Conservation (phyloP, 2,113 vertebrate genomes). For the Protobothrops flavoviridis region DNA sequence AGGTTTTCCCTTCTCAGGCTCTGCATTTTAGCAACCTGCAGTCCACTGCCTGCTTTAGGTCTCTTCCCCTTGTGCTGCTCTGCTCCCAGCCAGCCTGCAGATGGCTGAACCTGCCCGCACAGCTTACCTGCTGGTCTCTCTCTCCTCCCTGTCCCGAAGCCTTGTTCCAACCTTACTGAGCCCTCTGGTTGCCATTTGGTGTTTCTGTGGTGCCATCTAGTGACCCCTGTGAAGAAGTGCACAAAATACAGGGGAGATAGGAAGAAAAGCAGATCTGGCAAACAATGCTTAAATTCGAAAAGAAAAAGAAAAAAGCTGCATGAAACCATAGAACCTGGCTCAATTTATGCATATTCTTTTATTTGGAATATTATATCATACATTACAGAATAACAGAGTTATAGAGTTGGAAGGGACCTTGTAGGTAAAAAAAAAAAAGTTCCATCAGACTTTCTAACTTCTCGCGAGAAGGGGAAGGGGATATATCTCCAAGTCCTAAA, state of each 20-base stretch:
- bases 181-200: background rate
- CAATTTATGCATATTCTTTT: background rate
- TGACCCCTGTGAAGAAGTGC: slow-evolving; percentile 40
- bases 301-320: background rate
- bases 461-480: background rate
- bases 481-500: background rate
- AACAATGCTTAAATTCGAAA: too few species aligned
- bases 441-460: too few species aligned
- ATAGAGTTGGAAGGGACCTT: background rate
- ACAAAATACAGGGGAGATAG: background rate
- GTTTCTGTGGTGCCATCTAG: slow-evolving; percentile 69
- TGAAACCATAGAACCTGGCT: background rate
- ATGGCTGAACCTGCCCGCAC: background rate
- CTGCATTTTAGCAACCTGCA: too few species aligned
- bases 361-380: background rate
- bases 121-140: background rate
- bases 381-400: background rate
- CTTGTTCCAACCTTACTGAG: background rate
- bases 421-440: background rate
- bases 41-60: background rate
- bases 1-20: background rate
- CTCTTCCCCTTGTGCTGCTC: background rate
- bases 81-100: background rate
- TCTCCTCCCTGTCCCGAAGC: background rate
- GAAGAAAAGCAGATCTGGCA: background rate